These are phyloP conservation scores for Acanthosoma haemorrhoidale DNA, from an alignment of 2,888 invertebrate species.

Conservation along the genomic window DNA sequence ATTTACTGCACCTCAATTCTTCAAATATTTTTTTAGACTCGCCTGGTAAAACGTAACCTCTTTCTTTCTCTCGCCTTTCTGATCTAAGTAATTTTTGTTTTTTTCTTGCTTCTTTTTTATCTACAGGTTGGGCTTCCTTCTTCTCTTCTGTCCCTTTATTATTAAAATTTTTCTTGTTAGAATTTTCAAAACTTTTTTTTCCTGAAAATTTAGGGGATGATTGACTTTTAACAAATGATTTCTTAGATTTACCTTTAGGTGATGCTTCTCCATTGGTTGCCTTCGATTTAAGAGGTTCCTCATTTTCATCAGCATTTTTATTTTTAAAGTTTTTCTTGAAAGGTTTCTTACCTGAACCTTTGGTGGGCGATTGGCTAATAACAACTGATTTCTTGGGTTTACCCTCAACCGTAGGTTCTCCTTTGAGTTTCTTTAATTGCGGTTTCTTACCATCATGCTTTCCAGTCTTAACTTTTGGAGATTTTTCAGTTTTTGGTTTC, in stretches of 20 bases:
- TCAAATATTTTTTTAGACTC: constrained; percentile 59
- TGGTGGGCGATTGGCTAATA: neutral
- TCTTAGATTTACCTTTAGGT: neutral
- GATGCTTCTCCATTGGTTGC: neutral
- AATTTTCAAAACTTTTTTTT: neutral
- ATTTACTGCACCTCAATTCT: constrained; percentile 53
- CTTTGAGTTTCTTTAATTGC: neutral
- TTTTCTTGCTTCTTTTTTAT: constrained; percentile 70
- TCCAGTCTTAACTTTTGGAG: neutral
- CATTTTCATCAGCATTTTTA: neutral
- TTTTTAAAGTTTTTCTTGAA: neutral
- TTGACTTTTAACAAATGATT: neutral
- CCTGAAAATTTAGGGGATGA: neutral
- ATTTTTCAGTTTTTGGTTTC: neutral
- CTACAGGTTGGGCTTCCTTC: constrained; percentile 46
- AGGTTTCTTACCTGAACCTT: neutral
- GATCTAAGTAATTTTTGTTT: constrained; percentile 62
- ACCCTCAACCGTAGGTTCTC: neutral
- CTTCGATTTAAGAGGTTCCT: too few relatives aligned
- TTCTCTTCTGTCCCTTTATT: neutral
- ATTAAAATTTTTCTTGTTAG: neutral
- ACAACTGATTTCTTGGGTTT: neutral
- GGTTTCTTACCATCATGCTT: neutral
- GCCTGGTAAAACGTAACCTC: constrained; percentile 53
- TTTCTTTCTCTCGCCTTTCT: constrained; percentile 53